Percentiles rank a stretch among this genome's conserved stretches.
These are phyloP conservation scores for Engystomops pustulosus DNA, from an alignment of 2,113 vertebrate species.

Conservation along the genomic window DNA sequence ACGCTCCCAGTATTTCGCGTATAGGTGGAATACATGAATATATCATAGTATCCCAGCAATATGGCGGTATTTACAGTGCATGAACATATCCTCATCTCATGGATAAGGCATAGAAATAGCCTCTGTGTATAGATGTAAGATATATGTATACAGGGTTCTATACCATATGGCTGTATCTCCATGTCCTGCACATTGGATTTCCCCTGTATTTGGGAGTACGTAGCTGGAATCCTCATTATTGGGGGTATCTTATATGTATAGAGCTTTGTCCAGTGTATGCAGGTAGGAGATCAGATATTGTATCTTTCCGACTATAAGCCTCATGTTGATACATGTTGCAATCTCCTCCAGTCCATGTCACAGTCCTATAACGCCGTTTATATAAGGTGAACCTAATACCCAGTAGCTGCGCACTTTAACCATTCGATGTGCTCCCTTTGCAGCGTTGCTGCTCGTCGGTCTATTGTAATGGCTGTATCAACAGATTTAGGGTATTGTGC, in stretches of 20 bases:
- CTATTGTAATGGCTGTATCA: constrained; percentile 46
- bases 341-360: no score
- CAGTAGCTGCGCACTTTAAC: not conserved
- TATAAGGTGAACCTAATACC: not conserved
- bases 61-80: no score
- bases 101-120: no score
- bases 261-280: not conserved
- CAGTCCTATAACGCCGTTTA: not conserved
- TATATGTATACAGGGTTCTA: not conserved
- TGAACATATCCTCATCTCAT: no score
- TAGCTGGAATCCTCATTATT: no score
- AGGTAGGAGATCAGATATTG: not conserved
- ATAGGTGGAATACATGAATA: no score
- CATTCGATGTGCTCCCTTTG: constrained; percentile 27
- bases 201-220: not conserved
- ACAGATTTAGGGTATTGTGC: constrained; percentile 59
- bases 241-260: no score
- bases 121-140: not conserved
- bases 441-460: not conserved
- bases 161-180: not conserved
- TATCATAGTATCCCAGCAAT: no score
- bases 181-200: not conserved
- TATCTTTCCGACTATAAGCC: not conserved
- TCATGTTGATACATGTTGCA: no score
- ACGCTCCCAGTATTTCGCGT: no score